A percentile compares a stretch with the other conserved stretches of the same genome.
Evolutionary conservation across 2,113 vertebrate genomes (phyloP).

Genomic region (Pelusios castaneus): DNA sequence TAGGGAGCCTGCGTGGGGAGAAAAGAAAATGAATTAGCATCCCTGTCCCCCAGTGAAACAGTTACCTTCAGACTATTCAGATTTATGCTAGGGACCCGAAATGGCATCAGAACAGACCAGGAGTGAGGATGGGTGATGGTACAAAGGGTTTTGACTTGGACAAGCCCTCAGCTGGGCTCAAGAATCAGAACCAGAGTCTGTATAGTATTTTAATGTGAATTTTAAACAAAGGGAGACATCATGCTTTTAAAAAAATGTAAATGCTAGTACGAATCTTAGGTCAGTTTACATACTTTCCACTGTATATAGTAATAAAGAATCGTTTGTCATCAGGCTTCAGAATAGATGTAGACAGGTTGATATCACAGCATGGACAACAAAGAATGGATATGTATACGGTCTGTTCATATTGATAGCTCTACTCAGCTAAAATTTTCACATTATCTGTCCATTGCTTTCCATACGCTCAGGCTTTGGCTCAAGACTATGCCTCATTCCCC

Average conservation of each 20-base stretch:
- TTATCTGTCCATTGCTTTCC: background rate
- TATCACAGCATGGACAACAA: background rate
- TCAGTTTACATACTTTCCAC: background rate
- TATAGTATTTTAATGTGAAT: background rate
- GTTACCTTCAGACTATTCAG: background rate
- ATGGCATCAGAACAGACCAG: background rate
- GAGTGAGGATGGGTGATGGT: background rate
- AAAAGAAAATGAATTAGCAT: background rate
- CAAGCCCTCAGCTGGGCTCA: background rate
- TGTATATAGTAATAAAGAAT: background rate
- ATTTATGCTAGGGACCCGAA: background rate
- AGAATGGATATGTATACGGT: background rate
- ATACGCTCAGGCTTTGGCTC: background rate
- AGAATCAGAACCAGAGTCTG: background rate
- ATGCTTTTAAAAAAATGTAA: background rate
- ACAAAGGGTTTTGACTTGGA: background rate
- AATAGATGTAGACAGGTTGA: background rate
- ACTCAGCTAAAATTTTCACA: rapidly evolving
- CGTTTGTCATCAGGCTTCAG: background rate
- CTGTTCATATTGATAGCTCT: constrained; percentile 1
- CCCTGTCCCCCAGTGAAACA: background rate
- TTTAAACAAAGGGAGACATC: background rate
- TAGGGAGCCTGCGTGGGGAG: background rate
- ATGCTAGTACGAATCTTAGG: background rate
- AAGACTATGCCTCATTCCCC: constrained; percentile 1